Conservation (phyloP, 2,797 vertebrate species). For the Manis javanica region DNA sequence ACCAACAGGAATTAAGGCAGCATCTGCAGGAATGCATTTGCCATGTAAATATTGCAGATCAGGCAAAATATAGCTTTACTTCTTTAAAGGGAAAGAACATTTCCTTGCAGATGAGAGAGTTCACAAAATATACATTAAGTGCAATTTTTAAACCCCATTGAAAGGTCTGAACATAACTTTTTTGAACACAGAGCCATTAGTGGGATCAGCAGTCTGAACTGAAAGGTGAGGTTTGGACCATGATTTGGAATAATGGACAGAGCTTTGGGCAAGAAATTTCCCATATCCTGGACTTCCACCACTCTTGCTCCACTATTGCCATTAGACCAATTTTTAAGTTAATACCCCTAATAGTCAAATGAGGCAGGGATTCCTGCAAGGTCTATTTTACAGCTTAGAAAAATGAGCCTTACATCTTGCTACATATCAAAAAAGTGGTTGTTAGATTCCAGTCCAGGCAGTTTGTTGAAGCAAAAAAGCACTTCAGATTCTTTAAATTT, state of each 20-base stretch:
- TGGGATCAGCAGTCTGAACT: background rate
- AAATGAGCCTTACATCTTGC: background rate
- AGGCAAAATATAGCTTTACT: background rate
- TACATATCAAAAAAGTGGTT: background rate
- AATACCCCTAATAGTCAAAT: background rate
- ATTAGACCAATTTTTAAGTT: background rate
- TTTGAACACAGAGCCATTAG: background rate
- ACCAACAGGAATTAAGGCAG: background rate
- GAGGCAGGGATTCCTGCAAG: background rate
- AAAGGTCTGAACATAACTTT: background rate
- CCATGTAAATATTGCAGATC: background rate
- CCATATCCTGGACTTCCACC: background rate
- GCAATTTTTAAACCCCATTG: background rate
- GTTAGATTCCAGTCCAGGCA: background rate
- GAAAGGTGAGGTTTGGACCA: background rate
- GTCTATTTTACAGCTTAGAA: conserved; percentile 4
- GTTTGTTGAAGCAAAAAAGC: background rate
- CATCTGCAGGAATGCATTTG: background rate
- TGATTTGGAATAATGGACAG: background rate
- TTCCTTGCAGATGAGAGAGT: background rate
- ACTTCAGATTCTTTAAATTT: conserved; percentile 1
- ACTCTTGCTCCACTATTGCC: background rate
- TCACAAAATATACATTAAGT: background rate
- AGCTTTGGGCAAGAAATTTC: background rate
- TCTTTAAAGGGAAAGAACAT: background rate